Conservation (phyloP, 2,113 vertebrate genomes). For the Albula glossodonta region DNA sequence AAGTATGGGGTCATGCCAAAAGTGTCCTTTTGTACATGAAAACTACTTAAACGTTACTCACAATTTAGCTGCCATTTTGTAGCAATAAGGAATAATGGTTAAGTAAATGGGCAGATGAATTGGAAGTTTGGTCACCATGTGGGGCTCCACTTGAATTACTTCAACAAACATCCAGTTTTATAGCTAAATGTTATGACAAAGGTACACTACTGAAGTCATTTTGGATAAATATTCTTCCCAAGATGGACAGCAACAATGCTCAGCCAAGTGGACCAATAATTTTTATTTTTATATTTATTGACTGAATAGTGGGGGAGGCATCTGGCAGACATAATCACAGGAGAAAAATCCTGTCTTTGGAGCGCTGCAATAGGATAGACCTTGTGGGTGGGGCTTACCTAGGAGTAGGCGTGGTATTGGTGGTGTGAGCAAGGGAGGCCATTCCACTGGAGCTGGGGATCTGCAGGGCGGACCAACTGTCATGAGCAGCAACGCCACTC, state of each 20-base stretch:
- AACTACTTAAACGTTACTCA: neutral
- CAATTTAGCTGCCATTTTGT: neutral
- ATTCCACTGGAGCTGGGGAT: slow-evolving; percentile 74
- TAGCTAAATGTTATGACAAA: neutral
- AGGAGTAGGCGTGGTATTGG: slow-evolving; percentile 69
- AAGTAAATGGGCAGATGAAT: too few relatives aligned
- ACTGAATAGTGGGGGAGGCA: neutral
- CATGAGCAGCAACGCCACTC: slow-evolving; percentile 61
- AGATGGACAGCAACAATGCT: neutral
- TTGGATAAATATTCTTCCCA: neutral
- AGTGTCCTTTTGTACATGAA: neutral
- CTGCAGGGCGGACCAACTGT: slow-evolving; percentile 74
- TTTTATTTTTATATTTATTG: neutral
- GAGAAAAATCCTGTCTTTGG: neutral
- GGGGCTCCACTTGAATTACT: too few relatives aligned
- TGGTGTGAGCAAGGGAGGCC: slow-evolving; percentile 68
- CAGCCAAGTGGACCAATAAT: too few relatives aligned
- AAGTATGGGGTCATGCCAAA: neutral
- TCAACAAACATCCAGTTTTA: neutral
- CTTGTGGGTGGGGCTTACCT: slow-evolving; percentile 55
- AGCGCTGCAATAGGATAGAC: too few relatives aligned
- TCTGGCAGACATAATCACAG: neutral
- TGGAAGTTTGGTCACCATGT: too few relatives aligned
- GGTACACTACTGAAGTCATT: neutral
- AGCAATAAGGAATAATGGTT: too few relatives aligned